These are phyloP conservation scores for Chrysina gloriosa DNA, from an alignment of 2,888 invertebrate species.

Conservation along the genomic window DNA sequence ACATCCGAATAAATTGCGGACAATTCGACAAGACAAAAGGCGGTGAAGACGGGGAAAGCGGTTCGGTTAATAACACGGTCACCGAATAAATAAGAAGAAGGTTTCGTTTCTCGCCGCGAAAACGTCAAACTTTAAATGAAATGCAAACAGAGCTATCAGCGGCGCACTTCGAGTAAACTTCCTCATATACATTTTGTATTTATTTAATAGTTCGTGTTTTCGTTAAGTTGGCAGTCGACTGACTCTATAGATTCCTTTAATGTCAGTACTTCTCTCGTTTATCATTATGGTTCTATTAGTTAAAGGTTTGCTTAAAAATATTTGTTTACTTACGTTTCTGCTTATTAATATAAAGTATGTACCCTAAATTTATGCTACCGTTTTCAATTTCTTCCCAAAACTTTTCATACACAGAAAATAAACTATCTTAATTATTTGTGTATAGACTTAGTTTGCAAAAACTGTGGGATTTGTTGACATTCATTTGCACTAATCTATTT, in stretches of 20 bases:
- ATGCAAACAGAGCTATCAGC: constrained; percentile 42
- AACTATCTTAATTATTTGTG: no score
- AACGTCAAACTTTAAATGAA: constrained; percentile 45
- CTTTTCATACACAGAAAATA: no score
- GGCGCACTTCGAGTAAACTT: constrained; percentile 9
- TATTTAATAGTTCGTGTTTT: constrained; percentile 45
- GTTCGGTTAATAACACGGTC: constrained; percentile 49
- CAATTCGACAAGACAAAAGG: constrained; percentile 41
- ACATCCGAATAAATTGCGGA: constrained; percentile 52
- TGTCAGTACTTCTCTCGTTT: background rate
- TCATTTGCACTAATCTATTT: no score
- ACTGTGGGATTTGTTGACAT: no score
- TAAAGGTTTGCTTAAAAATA: background rate
- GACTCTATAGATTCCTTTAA: background rate
- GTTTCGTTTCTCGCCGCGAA: constrained; percentile 44
- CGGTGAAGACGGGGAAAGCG: constrained; percentile 42
- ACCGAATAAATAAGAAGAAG: constrained; percentile 48
- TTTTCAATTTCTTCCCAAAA: no score
- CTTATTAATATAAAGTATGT: background rate
- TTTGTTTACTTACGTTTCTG: background rate
- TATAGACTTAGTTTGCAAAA: no score
- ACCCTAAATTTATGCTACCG: no score
- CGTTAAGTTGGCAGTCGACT: constrained; percentile 28
- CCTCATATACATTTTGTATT: constrained; percentile 40
- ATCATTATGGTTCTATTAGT: background rate